Conservation (phyloP, 2,113 vertebrate genomes). For the Platycercus adscitus region DNA sequence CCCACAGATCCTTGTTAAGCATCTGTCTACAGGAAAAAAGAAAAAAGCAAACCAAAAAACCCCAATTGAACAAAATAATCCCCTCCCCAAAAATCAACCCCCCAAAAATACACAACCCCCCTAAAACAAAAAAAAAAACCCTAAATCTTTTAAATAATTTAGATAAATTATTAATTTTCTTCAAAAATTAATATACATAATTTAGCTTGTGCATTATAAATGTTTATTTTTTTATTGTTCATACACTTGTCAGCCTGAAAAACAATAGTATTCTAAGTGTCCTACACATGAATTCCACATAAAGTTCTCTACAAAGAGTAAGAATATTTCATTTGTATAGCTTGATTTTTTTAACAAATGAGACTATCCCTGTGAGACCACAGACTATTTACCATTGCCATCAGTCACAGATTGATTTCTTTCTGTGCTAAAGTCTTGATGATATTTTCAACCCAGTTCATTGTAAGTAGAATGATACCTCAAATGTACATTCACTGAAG, state of each 20-base stretch:
- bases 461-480: slow-evolving; percentile 60
- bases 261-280: background rate
- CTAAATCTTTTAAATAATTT: background rate
- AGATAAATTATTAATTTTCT: background rate
- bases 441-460: slow-evolving; percentile 62
- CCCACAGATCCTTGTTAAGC: background rate
- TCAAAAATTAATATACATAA: background rate
- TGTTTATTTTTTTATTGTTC: background rate
- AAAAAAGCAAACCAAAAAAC: background rate
- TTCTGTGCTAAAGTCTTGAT: slow-evolving; percentile 49
- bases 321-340: slow-evolving; percentile 64
- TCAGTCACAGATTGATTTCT: slow-evolving; percentile 55
- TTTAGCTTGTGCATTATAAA: background rate
- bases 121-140: background rate
- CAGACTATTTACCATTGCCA: slow-evolving; percentile 54
- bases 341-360: slow-evolving; percentile 72
- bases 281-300: slow-evolving; percentile 33
- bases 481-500: slow-evolving; percentile 65
- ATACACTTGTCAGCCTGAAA: background rate
- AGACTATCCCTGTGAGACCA: slow-evolving; percentile 57
- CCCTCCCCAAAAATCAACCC: background rate
- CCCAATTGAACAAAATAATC: background rate
- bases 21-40: background rate
- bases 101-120: background rate
- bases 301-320: slow-evolving; percentile 43